A percentile compares a stretch with the other conserved stretches of the same genome.
phyloP scores from a whole-genome alignment of 1,140 invertebrate genomes.

The Cydia fagiglandana region DNA sequence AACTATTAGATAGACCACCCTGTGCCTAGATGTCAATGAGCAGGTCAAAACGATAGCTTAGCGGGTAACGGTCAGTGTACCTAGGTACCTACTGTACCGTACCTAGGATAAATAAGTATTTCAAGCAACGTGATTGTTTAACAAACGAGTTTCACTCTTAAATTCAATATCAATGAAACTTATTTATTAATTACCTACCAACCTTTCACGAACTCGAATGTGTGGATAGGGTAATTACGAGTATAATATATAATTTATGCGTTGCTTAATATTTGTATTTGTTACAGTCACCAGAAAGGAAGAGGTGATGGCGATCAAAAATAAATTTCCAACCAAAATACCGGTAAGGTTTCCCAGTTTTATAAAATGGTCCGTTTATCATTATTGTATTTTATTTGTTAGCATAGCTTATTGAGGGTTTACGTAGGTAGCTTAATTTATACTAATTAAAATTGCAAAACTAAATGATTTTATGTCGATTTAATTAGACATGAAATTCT shows the following conservation, averaged over 20 bases:
- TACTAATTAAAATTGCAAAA: no score
- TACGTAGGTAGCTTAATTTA: no score
- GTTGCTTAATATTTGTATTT: slow-evolving; percentile 35
- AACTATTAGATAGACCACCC: not conserved
- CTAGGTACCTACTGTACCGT: not conserved
- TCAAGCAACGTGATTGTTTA: not conserved
- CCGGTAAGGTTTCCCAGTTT: slow-evolving; percentile 73
- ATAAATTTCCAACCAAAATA: slow-evolving; percentile 81
- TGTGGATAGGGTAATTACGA: not conserved
- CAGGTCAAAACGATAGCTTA: not conserved
- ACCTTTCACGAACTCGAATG: no score
- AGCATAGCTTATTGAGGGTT: not conserved
- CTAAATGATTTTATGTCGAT: no score
- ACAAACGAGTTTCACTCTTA: no score
- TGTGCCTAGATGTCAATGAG: not conserved
- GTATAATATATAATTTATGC: not conserved
- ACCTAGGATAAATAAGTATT: not conserved
- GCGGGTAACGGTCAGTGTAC: not conserved
- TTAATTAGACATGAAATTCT: no score
- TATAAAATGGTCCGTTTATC: not conserved
- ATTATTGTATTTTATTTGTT: slow-evolving; percentile 11
- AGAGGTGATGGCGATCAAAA: slow-evolving; percentile 81
- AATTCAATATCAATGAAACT: no score
- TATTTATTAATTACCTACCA: no score
- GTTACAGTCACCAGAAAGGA: slow-evolving; percentile 80